Conservation (phyloP, 2,113 vertebrate species). For the Grammomys surdaster region DNA sequence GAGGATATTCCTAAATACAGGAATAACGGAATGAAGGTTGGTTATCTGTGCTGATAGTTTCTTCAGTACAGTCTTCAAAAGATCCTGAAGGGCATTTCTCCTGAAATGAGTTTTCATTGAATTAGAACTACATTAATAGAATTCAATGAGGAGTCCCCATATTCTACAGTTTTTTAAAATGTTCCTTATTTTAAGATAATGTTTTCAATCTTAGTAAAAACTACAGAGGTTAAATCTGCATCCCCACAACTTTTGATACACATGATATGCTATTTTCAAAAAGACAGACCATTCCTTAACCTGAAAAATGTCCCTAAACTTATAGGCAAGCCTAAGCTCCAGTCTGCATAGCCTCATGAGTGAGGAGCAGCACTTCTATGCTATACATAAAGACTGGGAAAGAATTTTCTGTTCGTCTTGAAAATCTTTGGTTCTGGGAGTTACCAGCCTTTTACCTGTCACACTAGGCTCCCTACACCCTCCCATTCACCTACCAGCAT, state of each 20-base stretch:
- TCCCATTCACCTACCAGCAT: fast-evolving
- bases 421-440: not conserved
- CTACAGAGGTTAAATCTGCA: not conserved
- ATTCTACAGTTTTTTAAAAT: not conserved
- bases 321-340: not conserved
- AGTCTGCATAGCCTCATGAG: fast-evolving
- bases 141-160: not conserved
- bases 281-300: not conserved
- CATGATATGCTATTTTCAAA: not conserved
- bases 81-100: not conserved
- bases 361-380: not conserved
- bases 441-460: not conserved
- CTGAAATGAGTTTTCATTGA: not conserved
- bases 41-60: not conserved
- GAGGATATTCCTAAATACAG: not conserved
- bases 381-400: not conserved
- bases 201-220: not conserved
- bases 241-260: slow-evolving; percentile 10
- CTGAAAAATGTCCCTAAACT: not conserved
- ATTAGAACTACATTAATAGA: not conserved
- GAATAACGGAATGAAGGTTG: not conserved
- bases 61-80: not conserved
- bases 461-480: too few relatives aligned
- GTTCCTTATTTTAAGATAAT: not conserved
- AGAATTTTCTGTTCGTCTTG: not conserved